Base-by-base conservation (phyloP, 2,113 vertebrate genomes). In the Zosterops borbonicus region DNA sequence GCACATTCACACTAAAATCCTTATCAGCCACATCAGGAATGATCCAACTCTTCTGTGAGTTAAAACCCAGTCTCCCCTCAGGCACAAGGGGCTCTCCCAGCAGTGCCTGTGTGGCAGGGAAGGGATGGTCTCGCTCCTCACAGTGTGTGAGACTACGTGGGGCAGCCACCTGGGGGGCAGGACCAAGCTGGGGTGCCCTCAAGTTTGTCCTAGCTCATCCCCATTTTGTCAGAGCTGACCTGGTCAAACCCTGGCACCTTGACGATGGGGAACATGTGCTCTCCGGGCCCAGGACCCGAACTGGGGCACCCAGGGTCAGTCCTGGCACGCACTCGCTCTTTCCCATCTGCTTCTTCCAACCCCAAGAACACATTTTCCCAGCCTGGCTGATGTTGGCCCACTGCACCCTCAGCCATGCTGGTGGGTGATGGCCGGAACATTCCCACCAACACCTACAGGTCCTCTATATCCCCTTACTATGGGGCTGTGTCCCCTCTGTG, bases 1-100 rank as follows among this genome's bases (percentile, higher is more conserved):
- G 96, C 97, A 98, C 97, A 97, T 97, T 98, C 97, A 97, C 92
- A 96, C 97, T 94, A 96, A 97, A 96, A 96, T 87, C 87, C 92
- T 97, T 81, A 84, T 83, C 96, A 96, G 92, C 68, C 91, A 88
- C 93, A 89, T 83, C 87, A 96, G 97, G 97, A 98, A 98, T 96
- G 96, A 95, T 95, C 84, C 78, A 94, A 75, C 95, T 81, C 82
- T 97, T 83, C 63, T 78, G 55, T 39, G 5, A 74, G 28, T 68
- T 78, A 71, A 93, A 95, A 83, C 9, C 41, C 87, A 87, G 33
- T 64, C 67, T 91, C 62, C 41, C 37, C 19, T 18, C 46, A 50
- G 16, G 68, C 28, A 31, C 63, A 7, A 13, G 35, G 58, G 39
- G 21, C 55, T 74, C 87, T 80, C 74, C 49, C 12, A 9, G 53